phyloP scores from a whole-genome alignment of 2,888 invertebrate species.

The Synergus itoensis region DNA sequence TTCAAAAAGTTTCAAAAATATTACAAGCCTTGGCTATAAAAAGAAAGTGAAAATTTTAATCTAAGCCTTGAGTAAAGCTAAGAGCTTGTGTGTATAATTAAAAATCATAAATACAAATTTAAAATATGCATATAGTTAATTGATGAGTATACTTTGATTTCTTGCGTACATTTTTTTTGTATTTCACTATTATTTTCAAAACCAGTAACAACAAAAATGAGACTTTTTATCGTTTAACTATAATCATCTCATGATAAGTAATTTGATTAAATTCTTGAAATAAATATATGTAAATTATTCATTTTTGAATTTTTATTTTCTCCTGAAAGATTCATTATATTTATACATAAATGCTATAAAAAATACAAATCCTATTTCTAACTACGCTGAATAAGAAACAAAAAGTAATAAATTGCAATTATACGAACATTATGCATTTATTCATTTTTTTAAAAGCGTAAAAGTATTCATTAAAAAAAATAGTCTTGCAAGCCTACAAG shows the following conservation, averaged over 20 bases:
- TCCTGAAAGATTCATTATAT: no score
- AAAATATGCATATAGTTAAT: not conserved
- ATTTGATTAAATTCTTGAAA: not conserved
- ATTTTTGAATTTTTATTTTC: not conserved
- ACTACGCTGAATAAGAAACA: not conserved
- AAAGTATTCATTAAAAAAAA: not conserved
- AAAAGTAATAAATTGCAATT: not conserved
- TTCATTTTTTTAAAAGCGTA: not conserved
- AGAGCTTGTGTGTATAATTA: not conserved
- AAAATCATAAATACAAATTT: not conserved
- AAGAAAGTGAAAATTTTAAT: not conserved
- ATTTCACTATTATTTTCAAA: not conserved
- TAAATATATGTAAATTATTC: not conserved
- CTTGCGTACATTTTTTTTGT: not conserved
- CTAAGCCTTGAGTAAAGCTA: not conserved
- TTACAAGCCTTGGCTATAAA: not conserved
- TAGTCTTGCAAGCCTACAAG: not conserved
- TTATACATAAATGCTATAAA: not conserved
- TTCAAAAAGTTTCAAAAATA: slow-evolving; percentile 1
- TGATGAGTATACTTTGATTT: not conserved
- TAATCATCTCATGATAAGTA: not conserved
- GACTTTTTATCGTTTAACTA: not conserved
- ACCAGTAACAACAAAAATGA: not conserved
- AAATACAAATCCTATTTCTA: not conserved
- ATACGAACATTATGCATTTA: not conserved